Percentiles rank a stretch among this genome's conserved stretches.
phyloP scores from a whole-genome alignment of 2,888 invertebrate species.

The Phrixothrix hirtus region DNA sequence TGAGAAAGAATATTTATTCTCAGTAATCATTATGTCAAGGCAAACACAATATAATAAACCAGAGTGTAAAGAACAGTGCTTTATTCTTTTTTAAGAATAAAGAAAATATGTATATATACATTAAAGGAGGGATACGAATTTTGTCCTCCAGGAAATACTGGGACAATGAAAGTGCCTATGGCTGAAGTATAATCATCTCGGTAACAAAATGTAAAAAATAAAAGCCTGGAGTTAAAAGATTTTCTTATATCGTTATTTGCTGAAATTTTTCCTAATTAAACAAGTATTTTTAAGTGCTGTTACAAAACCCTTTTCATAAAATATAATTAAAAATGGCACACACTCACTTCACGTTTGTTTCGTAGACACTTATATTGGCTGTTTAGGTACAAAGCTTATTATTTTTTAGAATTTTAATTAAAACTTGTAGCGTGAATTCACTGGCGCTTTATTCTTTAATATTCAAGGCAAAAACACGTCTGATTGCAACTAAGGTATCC shows the following conservation, averaged over 20 bases:
- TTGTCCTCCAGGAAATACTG: slow-evolving; percentile 15
- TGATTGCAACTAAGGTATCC: slow-evolving; percentile 14
- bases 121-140: slow-evolving; percentile 16
- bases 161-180: slow-evolving; percentile 17
- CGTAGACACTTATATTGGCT: slow-evolving; percentile 10
- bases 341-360: neutral
- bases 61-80: slow-evolving; percentile 13
- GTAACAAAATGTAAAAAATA: neutral
- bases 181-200: slow-evolving; percentile 17
- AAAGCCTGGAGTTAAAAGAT: neutral
- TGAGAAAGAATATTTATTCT: slow-evolving; percentile 16
- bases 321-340: neutral
- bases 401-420: slow-evolving; percentile 27
- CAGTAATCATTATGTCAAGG: slow-evolving; percentile 17
- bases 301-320: neutral
- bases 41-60: slow-evolving; percentile 22
- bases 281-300: neutral
- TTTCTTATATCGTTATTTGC: neutral
- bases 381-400: slow-evolving; percentile 8
- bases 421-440: slow-evolving; percentile 23
- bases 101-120: slow-evolving; percentile 4
- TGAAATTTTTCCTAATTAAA: neutral
- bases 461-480: slow-evolving; percentile 22
- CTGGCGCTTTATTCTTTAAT: slow-evolving; percentile 24
- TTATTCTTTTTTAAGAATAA: slow-evolving; percentile 8